Percentiles rank a stretch among this genome's conserved stretches.
These are phyloP conservation scores for Bilobella aurantiaca DNA, from an alignment of 1,140 invertebrate genomes.

Conservation along the genomic window DNA sequence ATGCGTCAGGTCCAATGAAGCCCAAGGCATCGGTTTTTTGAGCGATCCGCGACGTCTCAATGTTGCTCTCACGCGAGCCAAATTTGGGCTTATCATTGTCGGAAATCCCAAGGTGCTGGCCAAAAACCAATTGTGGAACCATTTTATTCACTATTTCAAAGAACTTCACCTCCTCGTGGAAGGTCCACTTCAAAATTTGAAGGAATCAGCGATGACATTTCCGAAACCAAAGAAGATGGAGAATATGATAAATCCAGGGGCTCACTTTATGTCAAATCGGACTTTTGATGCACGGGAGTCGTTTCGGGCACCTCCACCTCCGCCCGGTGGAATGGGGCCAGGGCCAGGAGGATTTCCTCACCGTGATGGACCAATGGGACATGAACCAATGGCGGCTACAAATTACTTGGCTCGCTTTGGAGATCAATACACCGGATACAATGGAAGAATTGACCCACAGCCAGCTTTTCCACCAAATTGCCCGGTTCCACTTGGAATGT, in stretches of 20 bases:
- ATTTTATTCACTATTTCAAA: conserved; percentile 94
- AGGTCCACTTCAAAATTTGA: conserved; percentile 88
- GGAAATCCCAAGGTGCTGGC: conserved; percentile 98
- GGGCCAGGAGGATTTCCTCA: conserved; percentile 38
- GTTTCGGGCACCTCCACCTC: conserved; percentile 19
- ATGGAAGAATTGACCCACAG: neutral
- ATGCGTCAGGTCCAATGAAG: conserved; percentile 82
- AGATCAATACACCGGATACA: neutral
- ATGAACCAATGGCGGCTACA: neutral
- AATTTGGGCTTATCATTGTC: conserved; percentile 96
- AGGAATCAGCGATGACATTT: conserved; percentile 88
- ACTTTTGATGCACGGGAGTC: conserved; percentile 81
- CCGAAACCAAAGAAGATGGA: conserved; percentile 92
- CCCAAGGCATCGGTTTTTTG: conserved; percentile 84
- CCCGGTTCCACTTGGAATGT: conserved; percentile 88
- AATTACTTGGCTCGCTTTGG: neutral
- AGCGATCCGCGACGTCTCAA: conserved; percentile 96
- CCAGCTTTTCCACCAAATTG: conserved; percentile 10
- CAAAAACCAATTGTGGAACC: conserved; percentile 96
- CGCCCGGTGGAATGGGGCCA: conserved; percentile 12
- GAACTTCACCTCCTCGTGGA: conserved; percentile 96
- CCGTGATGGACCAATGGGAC: conserved; percentile 30
- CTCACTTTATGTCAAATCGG: conserved; percentile 91
- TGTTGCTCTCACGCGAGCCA: conserved; percentile 93
- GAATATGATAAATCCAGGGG: conserved; percentile 86